Conservation (phyloP, 2,113 vertebrate species). For the Theropithecus gelada region DNA sequence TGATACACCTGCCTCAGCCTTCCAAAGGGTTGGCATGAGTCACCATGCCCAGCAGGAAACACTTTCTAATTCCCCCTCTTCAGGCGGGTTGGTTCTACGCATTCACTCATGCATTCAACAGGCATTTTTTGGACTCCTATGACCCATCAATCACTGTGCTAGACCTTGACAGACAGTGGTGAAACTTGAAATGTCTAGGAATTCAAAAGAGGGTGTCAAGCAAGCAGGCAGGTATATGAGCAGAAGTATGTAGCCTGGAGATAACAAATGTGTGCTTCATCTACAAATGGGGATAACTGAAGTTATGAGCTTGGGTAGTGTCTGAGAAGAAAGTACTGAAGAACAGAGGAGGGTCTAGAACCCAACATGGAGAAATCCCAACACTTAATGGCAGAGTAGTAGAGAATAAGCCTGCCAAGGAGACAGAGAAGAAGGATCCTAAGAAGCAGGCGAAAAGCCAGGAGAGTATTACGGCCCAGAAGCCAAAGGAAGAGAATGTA, state of each 20-base stretch:
- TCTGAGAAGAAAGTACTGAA: not conserved
- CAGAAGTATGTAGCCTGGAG: not conserved
- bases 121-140: not conserved
- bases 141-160: rapidly evolving
- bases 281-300: not conserved
- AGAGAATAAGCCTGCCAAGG: not conserved
- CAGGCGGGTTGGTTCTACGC: not conserved
- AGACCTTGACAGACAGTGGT: not conserved
- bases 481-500: not conserved
- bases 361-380: not conserved
- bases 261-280: not conserved
- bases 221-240: not conserved
- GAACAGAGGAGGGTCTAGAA: not conserved
- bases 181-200: not conserved
- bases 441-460: not conserved
- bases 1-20: too few relatives aligned
- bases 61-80: not conserved
- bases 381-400: not conserved
- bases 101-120: not conserved
- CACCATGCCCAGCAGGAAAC: not conserved
- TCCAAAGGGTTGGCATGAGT: too few relatives aligned
- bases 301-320: not conserved
- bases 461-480: not conserved
- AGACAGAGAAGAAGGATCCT: not conserved
- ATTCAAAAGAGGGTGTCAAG: not conserved